Base-by-base conservation (phyloP, 2,797 vertebrate genomes). In the Loriculus beryllinus region DNA sequence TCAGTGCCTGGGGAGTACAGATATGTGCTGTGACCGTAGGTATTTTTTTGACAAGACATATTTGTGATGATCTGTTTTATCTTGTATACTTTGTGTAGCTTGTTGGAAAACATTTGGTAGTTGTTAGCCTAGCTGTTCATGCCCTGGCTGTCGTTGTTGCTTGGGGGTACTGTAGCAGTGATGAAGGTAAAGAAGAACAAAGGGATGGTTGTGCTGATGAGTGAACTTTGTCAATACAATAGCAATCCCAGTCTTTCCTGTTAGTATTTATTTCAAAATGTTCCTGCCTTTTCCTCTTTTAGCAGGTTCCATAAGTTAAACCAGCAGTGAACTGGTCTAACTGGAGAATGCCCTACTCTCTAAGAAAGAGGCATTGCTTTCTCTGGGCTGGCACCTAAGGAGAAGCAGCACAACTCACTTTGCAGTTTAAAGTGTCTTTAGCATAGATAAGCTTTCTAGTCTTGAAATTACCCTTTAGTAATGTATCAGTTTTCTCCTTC, bases 1-100 rank as follows among this genome's bases (percentile, higher is more conserved):
- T 68, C 12, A 35, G 29, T 60, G 25, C 48, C 7, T 54, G 17
- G 22, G 29, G 43, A 64, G 40, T 40, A 39, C 0, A 2, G 7
- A 18, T 54, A 35, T 7, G 56, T 35, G 12, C 12, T 1, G 2
- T 71, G 14, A n/a, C 1, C 1, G 29, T 8, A 68, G 15, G 7
- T 22, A 22, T 62, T 31, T 51, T 3, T 56, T 62, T 70, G 48
- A 18, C 33, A 83, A 59, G 57, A 47, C 1, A 2, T 31, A 35
- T 10, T 47, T 33, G 4, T 64, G 68, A 18, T 59, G 37, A 37
- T 39, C 59, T 60, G 3, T 43, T 43, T 43, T 62, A 4, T 9
- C 3, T 56, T 35, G 31, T 35, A 31, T 51, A 35, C 31, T 75
- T 80, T 74, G 16, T 19, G 7, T 63, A 54, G 22, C 47, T 88